Percentiles rank a stretch among this genome's conserved stretches.
Conservation (phyloP, 1,140 invertebrate species). For the Batillaria attramentaria region DNA sequence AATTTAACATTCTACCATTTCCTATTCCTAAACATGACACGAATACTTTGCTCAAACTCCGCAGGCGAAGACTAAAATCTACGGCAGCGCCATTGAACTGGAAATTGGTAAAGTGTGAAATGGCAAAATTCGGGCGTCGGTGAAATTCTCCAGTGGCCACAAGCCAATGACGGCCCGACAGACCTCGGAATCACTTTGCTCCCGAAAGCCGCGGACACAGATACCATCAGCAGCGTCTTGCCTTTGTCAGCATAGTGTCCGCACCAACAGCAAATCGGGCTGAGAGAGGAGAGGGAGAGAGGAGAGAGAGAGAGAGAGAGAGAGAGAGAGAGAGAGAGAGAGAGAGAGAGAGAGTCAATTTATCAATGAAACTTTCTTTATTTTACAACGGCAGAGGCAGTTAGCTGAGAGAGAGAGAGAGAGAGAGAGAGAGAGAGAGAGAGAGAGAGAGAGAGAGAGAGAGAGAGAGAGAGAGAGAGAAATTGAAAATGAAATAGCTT, state of each 20-base stretch:
- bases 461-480: not conserved
- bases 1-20: not conserved
- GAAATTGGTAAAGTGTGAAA: not conserved
- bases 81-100: too few relatives aligned
- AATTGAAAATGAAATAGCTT: too few relatives aligned
- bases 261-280: too few relatives aligned
- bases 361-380: not conserved
- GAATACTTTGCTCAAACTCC: too few relatives aligned
- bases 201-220: not conserved
- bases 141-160: not conserved
- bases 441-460: not conserved
- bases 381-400: not conserved
- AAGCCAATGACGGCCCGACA: not conserved
- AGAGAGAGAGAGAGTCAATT: not conserved
- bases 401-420: not conserved
- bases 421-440: not conserved
- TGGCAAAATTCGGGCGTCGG: not conserved
- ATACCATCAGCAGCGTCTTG: too few relatives aligned
- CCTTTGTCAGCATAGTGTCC: too few relatives aligned
- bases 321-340: not conserved
- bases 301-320: not conserved
- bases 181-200: not conserved
- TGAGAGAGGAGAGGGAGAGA: not conserved
- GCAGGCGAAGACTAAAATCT: too few relatives aligned
- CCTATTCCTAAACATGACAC: not conserved